These are phyloP conservation scores for Argyresthia albistria DNA, from an alignment of 2,888 invertebrate species.

Conservation along the genomic window DNA sequence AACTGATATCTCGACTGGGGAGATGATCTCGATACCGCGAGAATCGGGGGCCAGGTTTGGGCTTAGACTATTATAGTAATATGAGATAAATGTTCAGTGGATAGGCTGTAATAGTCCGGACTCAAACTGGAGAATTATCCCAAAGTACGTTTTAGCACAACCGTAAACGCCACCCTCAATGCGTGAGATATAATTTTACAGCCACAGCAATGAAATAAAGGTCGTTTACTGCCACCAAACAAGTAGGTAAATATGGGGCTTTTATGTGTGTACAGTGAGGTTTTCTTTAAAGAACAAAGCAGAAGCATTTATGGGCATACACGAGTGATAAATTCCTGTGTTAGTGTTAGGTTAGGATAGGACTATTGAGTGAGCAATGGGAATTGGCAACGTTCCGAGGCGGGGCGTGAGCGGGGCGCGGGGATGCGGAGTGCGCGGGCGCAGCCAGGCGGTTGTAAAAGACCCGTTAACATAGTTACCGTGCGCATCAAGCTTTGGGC, in stretches of 20 bases:
- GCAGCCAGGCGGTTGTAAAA: slow-evolving; percentile 50
- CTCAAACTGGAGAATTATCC: too few relatives aligned
- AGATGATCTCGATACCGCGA: too few relatives aligned
- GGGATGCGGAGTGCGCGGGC: slow-evolving; percentile 24
- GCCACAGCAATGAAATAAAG: slow-evolving; percentile 27
- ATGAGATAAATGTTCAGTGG: too few relatives aligned
- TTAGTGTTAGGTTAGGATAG: slow-evolving; percentile 16
- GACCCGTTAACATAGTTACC: slow-evolving; percentile 67
- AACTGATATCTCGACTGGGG: too few relatives aligned
- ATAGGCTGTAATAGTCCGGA: too few relatives aligned
- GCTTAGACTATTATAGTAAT: too few relatives aligned
- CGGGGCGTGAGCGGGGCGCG: slow-evolving; percentile 32
- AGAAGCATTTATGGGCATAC: slow-evolving; percentile 52
- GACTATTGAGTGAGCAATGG: slow-evolving; percentile 59
- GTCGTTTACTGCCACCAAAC: slow-evolving; percentile 15
- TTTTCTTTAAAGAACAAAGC: slow-evolving; percentile 29
- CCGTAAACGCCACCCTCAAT: too few relatives aligned
- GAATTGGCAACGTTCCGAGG: slow-evolving; percentile 68
- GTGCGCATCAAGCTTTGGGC: slow-evolving; percentile 62
- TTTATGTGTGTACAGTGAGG: not conserved
- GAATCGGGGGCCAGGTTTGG: too few relatives aligned
- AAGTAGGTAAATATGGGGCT: not conserved
- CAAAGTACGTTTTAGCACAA: too few relatives aligned
- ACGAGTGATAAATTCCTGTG: slow-evolving; percentile 65
- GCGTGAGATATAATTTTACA: not conserved